Conservation (phyloP, 2,797 vertebrate species). For the Centroberyx gerrardi region DNA sequence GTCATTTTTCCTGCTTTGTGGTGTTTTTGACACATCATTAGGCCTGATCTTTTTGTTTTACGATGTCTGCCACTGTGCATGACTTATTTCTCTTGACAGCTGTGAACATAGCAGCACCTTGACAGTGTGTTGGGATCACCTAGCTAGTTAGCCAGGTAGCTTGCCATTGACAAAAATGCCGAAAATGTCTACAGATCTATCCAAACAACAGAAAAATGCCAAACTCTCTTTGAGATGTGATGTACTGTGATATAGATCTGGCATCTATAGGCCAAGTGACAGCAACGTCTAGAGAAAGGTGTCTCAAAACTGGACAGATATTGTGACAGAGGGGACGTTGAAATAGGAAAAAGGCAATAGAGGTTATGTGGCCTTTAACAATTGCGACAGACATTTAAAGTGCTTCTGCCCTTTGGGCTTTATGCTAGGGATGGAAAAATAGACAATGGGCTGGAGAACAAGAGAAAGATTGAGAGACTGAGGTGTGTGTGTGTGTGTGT, state of each 20-base stretch:
- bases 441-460: slow-evolving; percentile 9
- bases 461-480: slow-evolving; percentile 14
- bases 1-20: not conserved
- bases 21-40: not conserved
- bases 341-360: slow-evolving; percentile 12
- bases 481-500: slow-evolving; percentile 25
- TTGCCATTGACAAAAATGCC: too few relatives aligned
- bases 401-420: slow-evolving; percentile 4
- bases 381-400: slow-evolving; percentile 25
- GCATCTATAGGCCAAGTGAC: not conserved
- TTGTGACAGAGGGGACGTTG: not conserved
- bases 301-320: slow-evolving; percentile 10
- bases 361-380: slow-evolving; percentile 30
- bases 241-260: too few relatives aligned
- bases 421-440: slow-evolving; percentile 10
- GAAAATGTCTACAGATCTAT: too few relatives aligned
- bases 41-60: too few relatives aligned
- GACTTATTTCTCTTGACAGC: too few relatives aligned
- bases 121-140: too few relatives aligned
- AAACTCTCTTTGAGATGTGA: too few relatives aligned
- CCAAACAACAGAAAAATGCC: too few relatives aligned
- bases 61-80: too few relatives aligned
- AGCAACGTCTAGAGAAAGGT: slow-evolving; percentile 9
- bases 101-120: too few relatives aligned
- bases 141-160: too few relatives aligned